Conservation (phyloP, 2,797 vertebrate species). For the Crenuchus spilurus region DNA sequence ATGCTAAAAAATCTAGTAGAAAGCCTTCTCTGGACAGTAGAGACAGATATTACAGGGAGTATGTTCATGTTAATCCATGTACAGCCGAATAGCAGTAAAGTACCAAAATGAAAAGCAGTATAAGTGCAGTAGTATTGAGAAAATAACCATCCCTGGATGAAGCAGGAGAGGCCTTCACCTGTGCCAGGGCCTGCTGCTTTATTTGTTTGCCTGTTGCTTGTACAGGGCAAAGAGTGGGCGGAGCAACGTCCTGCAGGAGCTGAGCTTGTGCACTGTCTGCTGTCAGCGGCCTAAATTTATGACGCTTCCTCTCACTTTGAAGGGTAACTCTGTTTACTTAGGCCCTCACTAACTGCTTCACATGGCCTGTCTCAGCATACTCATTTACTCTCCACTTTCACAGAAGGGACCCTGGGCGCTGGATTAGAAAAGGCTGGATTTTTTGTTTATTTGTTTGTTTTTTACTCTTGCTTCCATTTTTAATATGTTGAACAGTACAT, state of each 20-base stretch:
- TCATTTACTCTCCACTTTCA: neutral
- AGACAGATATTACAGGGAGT: too few relatives aligned
- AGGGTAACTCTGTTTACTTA: slow-evolving; percentile 67
- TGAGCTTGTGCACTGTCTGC: slow-evolving; percentile 64
- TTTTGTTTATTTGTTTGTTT: neutral
- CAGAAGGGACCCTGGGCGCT: neutral
- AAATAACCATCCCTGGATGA: neutral
- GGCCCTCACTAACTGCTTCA: slow-evolving; percentile 59
- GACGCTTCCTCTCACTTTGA: slow-evolving; percentile 70
- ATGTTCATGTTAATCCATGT: too few relatives aligned
- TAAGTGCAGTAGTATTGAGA: neutral
- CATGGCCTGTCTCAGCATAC: slow-evolving; percentile 49
- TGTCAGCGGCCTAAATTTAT: slow-evolving; percentile 74
- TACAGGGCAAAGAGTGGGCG: slow-evolving; percentile 40
- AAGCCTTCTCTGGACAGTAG: too few relatives aligned
- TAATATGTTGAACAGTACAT: slow-evolving; percentile 17
- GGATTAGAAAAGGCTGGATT: too few relatives aligned
- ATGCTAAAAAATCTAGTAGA: too few relatives aligned
- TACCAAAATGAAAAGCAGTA: neutral
- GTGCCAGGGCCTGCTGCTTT: slow-evolving; percentile 43
- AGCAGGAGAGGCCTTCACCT: slow-evolving; percentile 37
- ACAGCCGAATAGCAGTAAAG: neutral
- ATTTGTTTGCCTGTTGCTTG: slow-evolving; percentile 45
- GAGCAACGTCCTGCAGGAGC: slow-evolving; percentile 65
- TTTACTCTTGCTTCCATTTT: neutral